Conservation (phyloP, 23 tunicate genomes). For the Aplidium turbinatum region DNA sequence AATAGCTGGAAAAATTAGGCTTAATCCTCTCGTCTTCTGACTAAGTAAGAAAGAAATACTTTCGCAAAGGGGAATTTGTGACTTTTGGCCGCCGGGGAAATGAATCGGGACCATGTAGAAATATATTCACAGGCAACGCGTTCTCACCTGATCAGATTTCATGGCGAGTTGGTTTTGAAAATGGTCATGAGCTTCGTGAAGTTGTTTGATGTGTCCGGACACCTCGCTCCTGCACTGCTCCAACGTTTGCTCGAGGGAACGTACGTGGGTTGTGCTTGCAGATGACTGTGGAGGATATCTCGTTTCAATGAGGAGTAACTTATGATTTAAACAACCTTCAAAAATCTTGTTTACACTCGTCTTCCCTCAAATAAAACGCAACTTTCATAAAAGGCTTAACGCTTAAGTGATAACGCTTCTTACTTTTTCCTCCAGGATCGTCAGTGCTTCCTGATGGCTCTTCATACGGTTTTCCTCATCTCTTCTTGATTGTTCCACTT, state of each 20-base stretch:
- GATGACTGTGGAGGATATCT: conserved; percentile 22
- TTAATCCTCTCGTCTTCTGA: too few species aligned
- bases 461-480: conserved; percentile 6
- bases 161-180: conserved; percentile 53
- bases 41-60: too few species aligned
- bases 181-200: conserved; percentile 40
- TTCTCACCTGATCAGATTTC: conserved; percentile 50
- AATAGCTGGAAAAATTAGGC: too few species aligned
- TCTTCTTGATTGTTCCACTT: neutral
- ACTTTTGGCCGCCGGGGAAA: too few species aligned
- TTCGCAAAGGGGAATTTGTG: too few species aligned
- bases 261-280: conserved; percentile 44
- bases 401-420: neutral
- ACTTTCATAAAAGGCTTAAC: neutral
- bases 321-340: too few species aligned
- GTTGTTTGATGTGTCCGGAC: conserved; percentile 38
- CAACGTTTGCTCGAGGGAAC: conserved; percentile 45
- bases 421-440: conserved; percentile 43
- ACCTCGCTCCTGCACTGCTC: conserved; percentile 58
- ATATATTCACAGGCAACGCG: neutral
- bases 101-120: neutral
- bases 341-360: too few species aligned
- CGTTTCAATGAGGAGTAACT: too few species aligned
- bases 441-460: conserved; percentile 35
- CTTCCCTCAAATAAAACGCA: neutral